Percentiles rank a stretch among this genome's conserved stretches.
Conservation (phyloP, 2,113 vertebrate species). For the Eptesicus fuscus region DNA sequence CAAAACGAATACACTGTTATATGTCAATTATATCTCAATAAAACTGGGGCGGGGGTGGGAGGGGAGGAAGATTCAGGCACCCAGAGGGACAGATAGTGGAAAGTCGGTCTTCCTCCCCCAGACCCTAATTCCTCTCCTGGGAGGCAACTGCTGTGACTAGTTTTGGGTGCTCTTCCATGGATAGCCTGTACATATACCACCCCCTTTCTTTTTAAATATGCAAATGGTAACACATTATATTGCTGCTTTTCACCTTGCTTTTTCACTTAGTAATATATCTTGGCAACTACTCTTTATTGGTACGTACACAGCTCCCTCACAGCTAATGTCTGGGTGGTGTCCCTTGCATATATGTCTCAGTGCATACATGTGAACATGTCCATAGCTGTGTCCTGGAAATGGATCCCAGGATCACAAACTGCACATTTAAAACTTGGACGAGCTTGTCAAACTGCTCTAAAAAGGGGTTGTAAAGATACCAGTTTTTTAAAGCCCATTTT, state of each 20-base stretch:
- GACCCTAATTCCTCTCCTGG: background rate
- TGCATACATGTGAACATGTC: background rate
- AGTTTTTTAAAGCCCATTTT: background rate
- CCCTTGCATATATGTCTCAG: background rate
- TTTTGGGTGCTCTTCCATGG: background rate
- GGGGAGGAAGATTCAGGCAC: background rate
- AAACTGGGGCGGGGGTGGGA: background rate
- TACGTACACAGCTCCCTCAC: background rate
- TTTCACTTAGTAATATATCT: background rate
- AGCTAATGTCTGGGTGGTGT: background rate
- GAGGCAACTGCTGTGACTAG: background rate
- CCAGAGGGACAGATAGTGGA: background rate
- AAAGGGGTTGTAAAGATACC: background rate
- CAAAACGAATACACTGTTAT: background rate
- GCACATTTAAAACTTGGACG: background rate
- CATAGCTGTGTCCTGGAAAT: background rate
- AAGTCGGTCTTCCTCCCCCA: background rate
- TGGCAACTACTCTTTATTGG: background rate
- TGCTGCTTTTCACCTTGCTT: background rate
- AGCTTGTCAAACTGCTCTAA: background rate
- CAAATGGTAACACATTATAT: too few relatives aligned
- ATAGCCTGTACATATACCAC: background rate
- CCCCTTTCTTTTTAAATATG: background rate
- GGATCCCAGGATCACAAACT: background rate
- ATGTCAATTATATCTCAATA: background rate